Percentiles rank a stretch among this genome's conserved stretches.
These are phyloP conservation scores for Ochropleura plecta DNA, from an alignment of 2,888 invertebrate genomes.

Conservation along the genomic window DNA sequence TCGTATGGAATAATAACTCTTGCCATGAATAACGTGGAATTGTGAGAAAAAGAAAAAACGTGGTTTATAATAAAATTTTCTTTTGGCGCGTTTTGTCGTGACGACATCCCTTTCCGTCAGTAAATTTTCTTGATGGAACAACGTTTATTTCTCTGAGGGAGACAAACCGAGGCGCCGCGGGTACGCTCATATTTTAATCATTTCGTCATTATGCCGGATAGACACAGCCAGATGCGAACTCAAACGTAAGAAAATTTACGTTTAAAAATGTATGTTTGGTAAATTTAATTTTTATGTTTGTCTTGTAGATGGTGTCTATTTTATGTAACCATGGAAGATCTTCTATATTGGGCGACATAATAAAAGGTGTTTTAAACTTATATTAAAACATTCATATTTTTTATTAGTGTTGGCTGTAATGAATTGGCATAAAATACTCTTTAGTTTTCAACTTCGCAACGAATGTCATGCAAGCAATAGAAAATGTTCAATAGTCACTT, in stretches of 20 bases:
- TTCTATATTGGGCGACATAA: too few relatives aligned
- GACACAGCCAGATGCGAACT: constrained; percentile 36
- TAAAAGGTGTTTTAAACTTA: too few relatives aligned
- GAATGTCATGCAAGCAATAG: neutral
- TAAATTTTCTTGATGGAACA: constrained; percentile 75
- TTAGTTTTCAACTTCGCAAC: neutral
- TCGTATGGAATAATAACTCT: constrained; percentile 72
- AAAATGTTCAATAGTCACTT: neutral
- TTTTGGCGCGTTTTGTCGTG: constrained; percentile 69
- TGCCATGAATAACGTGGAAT: constrained; percentile 72
- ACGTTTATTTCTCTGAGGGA: constrained; percentile 73
- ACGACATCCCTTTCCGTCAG: constrained; percentile 71
- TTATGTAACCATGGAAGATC: too few relatives aligned
- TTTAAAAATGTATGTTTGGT: constrained; percentile 17
- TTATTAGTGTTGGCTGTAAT: too few relatives aligned
- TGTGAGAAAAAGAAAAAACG: constrained; percentile 66
- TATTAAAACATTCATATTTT: too few relatives aligned
- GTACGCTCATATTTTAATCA: constrained; percentile 79
- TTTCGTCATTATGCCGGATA: constrained; percentile 72
- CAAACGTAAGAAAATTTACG: constrained; percentile 36
- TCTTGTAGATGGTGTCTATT: too few relatives aligned
- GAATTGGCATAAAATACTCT: too few relatives aligned
- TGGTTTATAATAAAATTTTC: constrained; percentile 74
- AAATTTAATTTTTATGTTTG: neutral
- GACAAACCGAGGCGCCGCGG: constrained; percentile 69